Evolutionary conservation across 2,113 vertebrate genomes (phyloP).

Genomic region (Vombatus ursinus): DNA sequence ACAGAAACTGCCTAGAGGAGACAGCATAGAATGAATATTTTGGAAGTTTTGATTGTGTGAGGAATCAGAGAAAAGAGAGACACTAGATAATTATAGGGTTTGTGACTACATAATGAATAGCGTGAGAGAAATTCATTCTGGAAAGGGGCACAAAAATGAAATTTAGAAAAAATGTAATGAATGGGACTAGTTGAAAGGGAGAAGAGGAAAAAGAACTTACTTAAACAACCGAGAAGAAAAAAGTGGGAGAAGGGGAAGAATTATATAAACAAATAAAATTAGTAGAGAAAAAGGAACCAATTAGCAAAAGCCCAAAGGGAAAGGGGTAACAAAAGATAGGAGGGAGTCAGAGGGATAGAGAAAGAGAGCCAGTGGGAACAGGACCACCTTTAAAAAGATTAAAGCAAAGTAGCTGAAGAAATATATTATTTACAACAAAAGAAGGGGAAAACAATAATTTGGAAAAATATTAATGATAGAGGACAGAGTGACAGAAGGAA

Average conservation of each 20-base stretch:
- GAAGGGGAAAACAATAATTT: neutral
- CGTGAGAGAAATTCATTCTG: neutral
- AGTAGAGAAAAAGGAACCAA: neutral
- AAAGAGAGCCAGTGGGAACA: neutral
- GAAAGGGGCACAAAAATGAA: neutral
- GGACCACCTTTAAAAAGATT: neutral
- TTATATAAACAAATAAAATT: neutral
- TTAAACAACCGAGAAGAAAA: neutral
- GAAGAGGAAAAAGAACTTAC: neutral
- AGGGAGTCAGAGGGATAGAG: neutral
- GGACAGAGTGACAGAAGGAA: neutral
- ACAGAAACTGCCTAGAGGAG: neutral
- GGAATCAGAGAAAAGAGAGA: neutral
- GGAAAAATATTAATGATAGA: neutral
- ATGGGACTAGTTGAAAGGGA: neutral
- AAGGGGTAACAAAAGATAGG: neutral
- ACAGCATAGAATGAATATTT: neutral
- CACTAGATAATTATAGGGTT: neutral
- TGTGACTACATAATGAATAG: neutral
- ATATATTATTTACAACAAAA: neutral
- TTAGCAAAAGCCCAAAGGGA: neutral
- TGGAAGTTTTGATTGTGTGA: neutral
- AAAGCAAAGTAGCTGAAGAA: neutral
- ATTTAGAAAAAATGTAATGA: neutral
- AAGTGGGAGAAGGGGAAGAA: neutral